Evolutionary conservation across 1,140 invertebrate species (phyloP).

Genomic region (Drosophila tristis): DNA sequence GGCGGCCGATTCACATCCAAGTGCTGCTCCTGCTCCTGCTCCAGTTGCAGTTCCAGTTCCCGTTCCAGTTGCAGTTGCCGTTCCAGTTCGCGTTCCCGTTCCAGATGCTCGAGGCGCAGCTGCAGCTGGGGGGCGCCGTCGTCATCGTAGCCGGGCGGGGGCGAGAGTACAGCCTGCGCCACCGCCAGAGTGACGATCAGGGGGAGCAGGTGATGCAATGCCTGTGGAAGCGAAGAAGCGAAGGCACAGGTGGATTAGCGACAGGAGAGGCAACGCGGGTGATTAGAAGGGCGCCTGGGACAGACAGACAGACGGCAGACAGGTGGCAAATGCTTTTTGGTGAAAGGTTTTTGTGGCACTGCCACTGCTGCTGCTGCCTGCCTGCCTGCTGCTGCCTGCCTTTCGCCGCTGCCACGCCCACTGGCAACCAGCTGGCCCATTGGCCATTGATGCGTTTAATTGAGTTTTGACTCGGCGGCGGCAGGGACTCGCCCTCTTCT

Average conservation of each 20-base stretch:
- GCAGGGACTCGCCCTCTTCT: too few species aligned
- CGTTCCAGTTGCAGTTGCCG: slow-evolving; percentile 59
- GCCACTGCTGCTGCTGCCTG: slow-evolving; percentile 29
- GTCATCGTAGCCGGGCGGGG: slow-evolving; percentile 52
- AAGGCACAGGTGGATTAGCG: not conserved
- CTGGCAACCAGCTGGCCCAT: not conserved
- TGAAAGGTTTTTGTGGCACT: slow-evolving; percentile 6
- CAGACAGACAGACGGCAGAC: too few species aligned
- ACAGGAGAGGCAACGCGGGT: not conserved
- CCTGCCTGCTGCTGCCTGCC: slow-evolving; percentile 38
- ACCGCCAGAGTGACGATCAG: slow-evolving; percentile 27
- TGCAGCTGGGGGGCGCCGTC: slow-evolving; percentile 45
- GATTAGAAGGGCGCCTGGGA: slow-evolving; percentile 37
- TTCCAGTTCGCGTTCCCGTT: slow-evolving; percentile 53
- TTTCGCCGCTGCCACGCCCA: slow-evolving; percentile 66
- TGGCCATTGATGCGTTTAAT: slow-evolving; percentile 72
- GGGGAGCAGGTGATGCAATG: slow-evolving; percentile 19
- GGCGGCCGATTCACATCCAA: slow-evolving; percentile 61
- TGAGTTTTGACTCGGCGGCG: slow-evolving; percentile 34
- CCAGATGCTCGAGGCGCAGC: slow-evolving; percentile 64
- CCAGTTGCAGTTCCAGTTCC: slow-evolving; percentile 50
- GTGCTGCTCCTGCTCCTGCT: slow-evolving; percentile 21
- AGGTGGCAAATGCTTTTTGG: slow-evolving; percentile 13
- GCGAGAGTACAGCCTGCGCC: slow-evolving; percentile 22
- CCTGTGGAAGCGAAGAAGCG: slow-evolving; percentile 15